Evolutionary conservation across 2,113 vertebrate species (phyloP), one percentile per base, ranked within the genome.

Genomic region (Clinocottus analis): DNA sequence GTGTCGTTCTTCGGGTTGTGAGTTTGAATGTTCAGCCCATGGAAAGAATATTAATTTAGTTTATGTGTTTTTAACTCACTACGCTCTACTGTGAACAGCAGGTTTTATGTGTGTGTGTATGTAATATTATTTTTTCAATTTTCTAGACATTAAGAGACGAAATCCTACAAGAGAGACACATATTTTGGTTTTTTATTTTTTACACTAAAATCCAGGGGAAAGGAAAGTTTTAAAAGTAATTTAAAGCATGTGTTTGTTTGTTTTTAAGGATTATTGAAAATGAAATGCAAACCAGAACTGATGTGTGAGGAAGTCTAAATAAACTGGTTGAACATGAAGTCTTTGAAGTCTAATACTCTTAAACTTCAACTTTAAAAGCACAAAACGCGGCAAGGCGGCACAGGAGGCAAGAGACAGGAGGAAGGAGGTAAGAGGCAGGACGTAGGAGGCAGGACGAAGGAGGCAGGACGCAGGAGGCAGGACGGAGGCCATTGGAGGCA

Each of bases 41-140:
- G 41, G n/a, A 29, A n/a, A 63, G 4, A 79, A 67, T 77, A 56
- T 80, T 47, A 85, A 77, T 65, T 72, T 21, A 73, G 39, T 25
- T 17, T 45, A 4, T 63, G 25, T 43, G 41, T 63, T 75, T 74
- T 72, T 63, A 66, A 53, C 41, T 69, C 49, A 65, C 51, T 41
- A 11, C 21, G 7, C 29, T 41, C 7, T n/a, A 37, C 78, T 81
- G 83, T 77, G 77, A 84, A 29, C 19, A 75, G 79, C 66, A 12
- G 37, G n/a, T 17, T 19, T 21, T 49, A n/a, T n/a, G n/a, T n/a
- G n/a, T n/a, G n/a, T n/a, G n/a, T n/a, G n/a, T n/a, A n/a, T n/a
- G n/a, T n/a, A n/a, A n/a, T n/a, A n/a, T n/a, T n/a, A n/a, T n/a
- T n/a, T n/a, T n/a, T n/a, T n/a, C n/a, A n/a, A n/a, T n/a, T n/a